These are phyloP conservation scores for Trissolcus japonicus DNA, from an alignment of 2,888 invertebrate genomes.

Conservation along the genomic window DNA sequence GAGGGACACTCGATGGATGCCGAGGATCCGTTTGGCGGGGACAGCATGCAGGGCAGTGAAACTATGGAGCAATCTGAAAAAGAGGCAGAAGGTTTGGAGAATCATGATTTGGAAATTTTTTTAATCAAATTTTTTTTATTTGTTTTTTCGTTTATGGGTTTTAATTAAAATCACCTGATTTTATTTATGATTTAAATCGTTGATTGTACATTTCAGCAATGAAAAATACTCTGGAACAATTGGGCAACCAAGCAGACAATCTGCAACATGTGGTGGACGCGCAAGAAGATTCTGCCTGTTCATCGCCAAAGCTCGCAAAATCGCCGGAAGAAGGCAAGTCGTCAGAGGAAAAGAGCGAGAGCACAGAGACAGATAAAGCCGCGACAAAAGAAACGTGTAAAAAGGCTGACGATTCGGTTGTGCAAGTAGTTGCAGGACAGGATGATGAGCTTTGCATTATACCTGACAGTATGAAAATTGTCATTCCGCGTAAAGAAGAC, in stretches of 20 bases:
- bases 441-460: slow-evolving; percentile 74
- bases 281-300: slow-evolving; percentile 42
- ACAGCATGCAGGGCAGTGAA: slow-evolving; percentile 65
- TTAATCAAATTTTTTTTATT: background rate
- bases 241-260: slow-evolving; percentile 75
- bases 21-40: slow-evolving; percentile 73
- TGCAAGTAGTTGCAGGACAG: slow-evolving; percentile 68
- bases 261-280: slow-evolving; percentile 66
- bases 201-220: background rate
- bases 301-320: background rate
- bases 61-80: slow-evolving; percentile 65
- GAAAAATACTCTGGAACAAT: background rate
- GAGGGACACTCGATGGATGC: slow-evolving; percentile 71
- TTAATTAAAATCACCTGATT: no score
- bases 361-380: background rate
- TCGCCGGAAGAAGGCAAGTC: slow-evolving; percentile 23
- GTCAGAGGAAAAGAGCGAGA: slow-evolving; percentile 30
- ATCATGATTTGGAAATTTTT: background rate
- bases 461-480: slow-evolving; percentile 73
- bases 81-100: slow-evolving; percentile 57
- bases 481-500: slow-evolving; percentile 52
- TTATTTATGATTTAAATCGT: no score
- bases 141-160: background rate
- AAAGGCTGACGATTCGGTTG: slow-evolving; percentile 36
- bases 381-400: slow-evolving; percentile 45